These are phyloP conservation scores for Siderastrea siderea DNA, from an alignment of 92 coral and sea anemone genomes.

Conservation along the genomic window DNA sequence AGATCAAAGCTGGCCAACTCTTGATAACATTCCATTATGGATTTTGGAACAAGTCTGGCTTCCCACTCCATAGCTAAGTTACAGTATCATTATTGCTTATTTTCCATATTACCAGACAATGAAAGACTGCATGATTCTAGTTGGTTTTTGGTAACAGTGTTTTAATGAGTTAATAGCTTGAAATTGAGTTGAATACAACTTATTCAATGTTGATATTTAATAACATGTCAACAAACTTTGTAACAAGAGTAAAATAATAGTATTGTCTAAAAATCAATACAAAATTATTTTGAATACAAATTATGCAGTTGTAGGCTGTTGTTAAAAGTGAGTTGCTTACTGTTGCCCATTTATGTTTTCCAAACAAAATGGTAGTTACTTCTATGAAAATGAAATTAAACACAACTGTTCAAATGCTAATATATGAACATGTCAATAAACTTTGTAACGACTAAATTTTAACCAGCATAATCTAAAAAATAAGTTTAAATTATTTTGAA, in stretches of 20 bases:
- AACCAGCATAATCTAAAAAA: slow-evolving; percentile 15
- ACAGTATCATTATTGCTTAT: not conserved
- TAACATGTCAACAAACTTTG: not conserved
- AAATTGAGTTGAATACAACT: not conserved
- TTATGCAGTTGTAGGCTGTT: slow-evolving; percentile 26
- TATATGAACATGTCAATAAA: slow-evolving; percentile 33
- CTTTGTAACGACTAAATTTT: slow-evolving; percentile 32
- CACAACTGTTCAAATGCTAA: slow-evolving; percentile 28
- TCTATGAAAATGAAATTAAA: not conserved
- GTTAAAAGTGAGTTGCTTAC: slow-evolving; percentile 27
- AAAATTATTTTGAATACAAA: slow-evolving; percentile 25
- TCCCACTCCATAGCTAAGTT: slow-evolving; percentile 60
- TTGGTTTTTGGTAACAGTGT: slow-evolving; percentile 23
- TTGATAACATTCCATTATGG: slow-evolving; percentile 30
- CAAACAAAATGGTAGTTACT: no score
- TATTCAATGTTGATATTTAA: slow-evolving; percentile 9
- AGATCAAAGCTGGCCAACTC: slow-evolving; percentile 62
- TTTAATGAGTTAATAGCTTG: slow-evolving; percentile 18
- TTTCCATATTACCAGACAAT: not conserved
- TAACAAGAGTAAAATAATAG: not conserved
- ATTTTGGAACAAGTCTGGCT: slow-evolving; percentile 59
- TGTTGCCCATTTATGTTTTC: slow-evolving; percentile 26
- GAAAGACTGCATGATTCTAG: not conserved
- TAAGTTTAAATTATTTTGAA: slow-evolving; percentile 18
- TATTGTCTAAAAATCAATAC: slow-evolving; percentile 30